Evolutionary conservation across 2,113 vertebrate genomes (phyloP), one percentile per base, ranked within the genome.

Genomic region (Mesocricetus auratus): DNA sequence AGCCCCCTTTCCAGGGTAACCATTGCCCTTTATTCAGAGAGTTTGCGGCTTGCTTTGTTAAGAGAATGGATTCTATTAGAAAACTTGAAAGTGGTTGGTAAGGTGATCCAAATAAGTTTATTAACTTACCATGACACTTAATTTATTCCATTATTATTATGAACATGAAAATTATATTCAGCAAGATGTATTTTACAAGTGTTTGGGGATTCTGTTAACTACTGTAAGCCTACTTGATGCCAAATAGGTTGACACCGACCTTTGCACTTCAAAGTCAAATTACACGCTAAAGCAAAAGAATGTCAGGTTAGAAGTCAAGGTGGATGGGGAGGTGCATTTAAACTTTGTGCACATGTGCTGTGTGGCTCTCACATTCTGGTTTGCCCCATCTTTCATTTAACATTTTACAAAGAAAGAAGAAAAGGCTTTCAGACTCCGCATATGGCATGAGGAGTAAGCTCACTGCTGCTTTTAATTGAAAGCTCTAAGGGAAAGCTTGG

Each of bases 371-470:
- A 71, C 15, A 89, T 26, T 7, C 24, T 93, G 75, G 45, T 79
- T 33, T 7, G 68, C 17, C 83, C 62, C 17, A 56, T 85, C 78
- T 94, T 92, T 82, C 85, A 97, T 93, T 91, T 92, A 78, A 93
- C 9, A 73, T 73, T 96, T 96, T 62, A 93, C 47, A 93, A 86
- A 95, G 89, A 39, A 68, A 90, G 92, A 94, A 94, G 89, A 53
- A 96, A 97, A 89, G 42, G 39, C 93, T 92, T 97, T 97, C n/a
- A 78, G 74, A n/a, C 68, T 92, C 79, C 94, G 94, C 87, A 86
- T 95, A 96, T 71, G 85, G 71, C 26, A 0, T 56, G 75, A 93
- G 60, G 71, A 90, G 21, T 64, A 75, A 97, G 64, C 71, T 96
- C 85, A 69, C 87, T 2, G 45, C 60, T 50, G 29, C 90, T 95